A percentile compares a stretch with the other conserved stretches of the same genome.
Evolutionary conservation across 64 coral and sea anemone species (phyloP).

Genomic region (Orbicella faveolata): DNA sequence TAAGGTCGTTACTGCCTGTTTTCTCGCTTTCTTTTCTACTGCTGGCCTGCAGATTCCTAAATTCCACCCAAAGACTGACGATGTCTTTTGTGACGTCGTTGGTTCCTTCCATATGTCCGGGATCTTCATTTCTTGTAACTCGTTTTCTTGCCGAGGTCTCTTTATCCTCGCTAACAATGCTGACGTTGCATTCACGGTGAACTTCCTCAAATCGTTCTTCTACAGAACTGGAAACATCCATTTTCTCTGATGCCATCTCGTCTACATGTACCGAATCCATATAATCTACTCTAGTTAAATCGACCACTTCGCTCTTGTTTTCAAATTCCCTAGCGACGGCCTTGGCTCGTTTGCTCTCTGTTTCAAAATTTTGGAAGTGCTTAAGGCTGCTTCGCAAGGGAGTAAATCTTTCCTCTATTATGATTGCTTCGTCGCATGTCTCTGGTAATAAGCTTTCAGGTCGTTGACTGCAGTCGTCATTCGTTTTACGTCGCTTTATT

Average conservation of each 20-base stretch:
- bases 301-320: too few relatives aligned
- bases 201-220: not conserved
- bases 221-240: not conserved
- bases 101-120: constrained; percentile 26
- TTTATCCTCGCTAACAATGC: not conserved
- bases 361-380: too few relatives aligned
- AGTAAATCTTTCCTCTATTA: not conserved
- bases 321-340: too few relatives aligned
- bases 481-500: not conserved
- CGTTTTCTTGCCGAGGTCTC: not conserved
- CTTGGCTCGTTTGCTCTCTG: too few relatives aligned
- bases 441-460: not conserved
- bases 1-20: not conserved
- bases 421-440: not conserved
- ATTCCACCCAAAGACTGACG: constrained; percentile 31
- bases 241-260: not conserved
- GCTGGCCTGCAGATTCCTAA: not conserved
- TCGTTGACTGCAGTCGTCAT: not conserved
- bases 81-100: constrained; percentile 41
- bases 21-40: not conserved
- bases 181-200: not conserved
- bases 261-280: not conserved
- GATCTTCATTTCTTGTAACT: not conserved
- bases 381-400: too few relatives aligned
- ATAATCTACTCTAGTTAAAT: too few relatives aligned